Base-by-base conservation (phyloP, 2,888 invertebrate genomes). In the Eucriotettix oculatus region DNA sequence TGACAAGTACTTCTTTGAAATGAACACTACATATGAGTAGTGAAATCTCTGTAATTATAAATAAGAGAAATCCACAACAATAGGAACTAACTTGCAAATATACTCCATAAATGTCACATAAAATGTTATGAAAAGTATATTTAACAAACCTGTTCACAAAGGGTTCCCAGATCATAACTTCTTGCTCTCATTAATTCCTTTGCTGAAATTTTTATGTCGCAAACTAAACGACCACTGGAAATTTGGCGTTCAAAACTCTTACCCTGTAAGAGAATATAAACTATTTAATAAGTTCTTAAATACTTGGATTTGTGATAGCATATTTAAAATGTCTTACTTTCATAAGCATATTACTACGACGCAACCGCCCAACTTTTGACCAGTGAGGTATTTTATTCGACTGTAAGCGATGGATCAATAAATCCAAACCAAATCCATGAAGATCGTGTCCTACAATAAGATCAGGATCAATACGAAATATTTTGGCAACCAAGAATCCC, bases 401-500 rank as follows among this genome's bases (percentile, higher is more conserved):
- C 11, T 82, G 75, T 62, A 96, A 81, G 64, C 96, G 86, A 61
- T 91, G 87, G 55, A 94, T 83, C n/a, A 99, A 78, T 2, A 96
- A 78, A 67, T 93, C 90, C 61, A 97, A 80, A 69, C 95, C 94
- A 72, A 90, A 95, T 42, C 90, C 90, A 68, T 86, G 82, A 54
- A 94, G 77, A 72, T 99, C 98, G 69, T 97, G 94, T 0, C 97
- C 97, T 2, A 98, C 85, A 53, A 99, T 82, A 42, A 98, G 75
- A 75, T 99, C 99, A 70, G 98, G 92, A 70, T 99, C 98, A 58
- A 90, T 76, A 68, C 84, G 86, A 71, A 87, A 85, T 66, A 97
- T 83, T 69, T 89, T 88, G 0, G 87, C 86, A 68, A 98, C 78
- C 65, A 98, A 86, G 72, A 85, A 87, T 68, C 87, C 90, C 0